phyloP scores from a whole-genome alignment of 2,888 invertebrate species.

The Aelia acuminata region DNA sequence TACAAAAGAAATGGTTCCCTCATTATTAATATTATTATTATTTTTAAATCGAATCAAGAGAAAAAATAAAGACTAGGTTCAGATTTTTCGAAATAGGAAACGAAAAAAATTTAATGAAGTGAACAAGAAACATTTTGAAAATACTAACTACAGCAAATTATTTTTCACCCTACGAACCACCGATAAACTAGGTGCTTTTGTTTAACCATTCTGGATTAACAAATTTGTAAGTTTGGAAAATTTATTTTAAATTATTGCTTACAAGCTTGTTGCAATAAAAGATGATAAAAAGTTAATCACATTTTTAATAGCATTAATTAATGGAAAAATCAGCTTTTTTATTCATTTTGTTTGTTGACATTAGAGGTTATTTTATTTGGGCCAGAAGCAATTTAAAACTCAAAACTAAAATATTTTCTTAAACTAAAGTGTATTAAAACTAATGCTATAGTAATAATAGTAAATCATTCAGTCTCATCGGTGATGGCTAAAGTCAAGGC shows the following conservation, averaged over 20 bases:
- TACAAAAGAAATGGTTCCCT: too few species aligned
- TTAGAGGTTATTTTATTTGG: not conserved
- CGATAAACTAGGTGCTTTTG: not conserved
- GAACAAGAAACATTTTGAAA: too few species aligned
- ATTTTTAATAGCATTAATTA: not conserved
- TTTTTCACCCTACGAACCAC: not conserved
- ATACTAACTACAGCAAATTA: not conserved
- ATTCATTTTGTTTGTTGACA: not conserved
- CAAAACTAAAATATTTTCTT: constrained; percentile 1
- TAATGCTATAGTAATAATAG: not conserved
- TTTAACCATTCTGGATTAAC: not conserved
- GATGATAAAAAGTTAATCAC: not conserved
- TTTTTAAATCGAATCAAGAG: too few species aligned
- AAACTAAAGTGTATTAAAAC: not conserved
- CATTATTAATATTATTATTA: too few species aligned
- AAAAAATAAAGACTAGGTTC: too few species aligned
- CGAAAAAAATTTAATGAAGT: too few species aligned
- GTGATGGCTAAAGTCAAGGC: not conserved
- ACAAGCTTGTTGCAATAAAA: not conserved
- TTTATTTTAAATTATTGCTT: not conserved
- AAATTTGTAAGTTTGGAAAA: not conserved
- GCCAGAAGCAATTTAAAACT: not conserved
- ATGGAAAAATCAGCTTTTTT: not conserved
- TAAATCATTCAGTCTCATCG: constrained; percentile 9
- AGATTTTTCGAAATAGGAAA: too few species aligned